Evolutionary conservation across 2,113 vertebrate genomes (phyloP).

Genomic region (Malurus elegans): DNA sequence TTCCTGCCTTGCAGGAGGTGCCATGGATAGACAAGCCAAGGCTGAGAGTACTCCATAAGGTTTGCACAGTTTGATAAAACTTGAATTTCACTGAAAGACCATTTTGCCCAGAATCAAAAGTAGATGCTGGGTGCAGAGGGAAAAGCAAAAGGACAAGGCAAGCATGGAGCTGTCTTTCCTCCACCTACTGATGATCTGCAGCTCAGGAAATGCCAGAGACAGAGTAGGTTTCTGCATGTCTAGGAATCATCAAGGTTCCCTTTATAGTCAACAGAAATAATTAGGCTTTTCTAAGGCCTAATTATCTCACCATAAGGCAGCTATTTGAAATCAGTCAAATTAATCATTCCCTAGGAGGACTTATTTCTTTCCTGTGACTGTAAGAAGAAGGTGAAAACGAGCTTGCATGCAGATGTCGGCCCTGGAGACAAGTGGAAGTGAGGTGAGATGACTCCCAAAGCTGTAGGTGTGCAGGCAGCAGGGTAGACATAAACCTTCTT

Average conservation of each 20-base stretch:
- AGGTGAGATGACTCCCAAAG: not conserved
- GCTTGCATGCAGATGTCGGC: not conserved
- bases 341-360: slow-evolving; percentile 24
- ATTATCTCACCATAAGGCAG: slow-evolving; percentile 43
- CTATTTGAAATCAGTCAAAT: slow-evolving; percentile 31
- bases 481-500: not conserved
- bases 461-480: not conserved
- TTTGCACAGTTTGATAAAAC: not conserved
- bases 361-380: not conserved
- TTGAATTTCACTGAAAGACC: not conserved
- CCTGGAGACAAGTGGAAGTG: not conserved
- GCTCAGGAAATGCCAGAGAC: slow-evolving; percentile 4
- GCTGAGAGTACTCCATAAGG: not conserved
- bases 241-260: not conserved
- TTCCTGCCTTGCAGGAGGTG: not conserved
- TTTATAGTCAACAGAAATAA: slow-evolving; percentile 41
- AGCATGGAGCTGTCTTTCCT: not conserved
- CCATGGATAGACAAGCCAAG: not conserved
- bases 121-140: not conserved
- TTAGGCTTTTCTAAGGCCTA: slow-evolving; percentile 17
- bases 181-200: not conserved
- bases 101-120: not conserved
- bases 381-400: not conserved
- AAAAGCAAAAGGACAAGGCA: not conserved
- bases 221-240: not conserved